phyloP scores from a whole-genome alignment of 2,797 vertebrate genomes.

The Lateolabrax maculatus region DNA sequence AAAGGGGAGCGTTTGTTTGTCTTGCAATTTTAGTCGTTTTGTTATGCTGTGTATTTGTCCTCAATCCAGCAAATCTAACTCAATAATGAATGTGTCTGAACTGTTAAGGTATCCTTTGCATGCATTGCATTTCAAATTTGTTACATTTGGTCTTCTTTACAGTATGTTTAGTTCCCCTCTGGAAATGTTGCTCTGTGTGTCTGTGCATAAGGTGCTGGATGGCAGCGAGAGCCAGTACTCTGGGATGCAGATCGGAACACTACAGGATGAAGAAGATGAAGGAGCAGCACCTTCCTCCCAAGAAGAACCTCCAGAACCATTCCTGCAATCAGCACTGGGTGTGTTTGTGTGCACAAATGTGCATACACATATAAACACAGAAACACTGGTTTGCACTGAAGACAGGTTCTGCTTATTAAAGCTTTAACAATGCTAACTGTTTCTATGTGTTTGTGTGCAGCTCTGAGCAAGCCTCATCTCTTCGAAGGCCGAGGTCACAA shows the following conservation, averaged over 20 bases:
- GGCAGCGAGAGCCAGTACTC: constrained; percentile 93
- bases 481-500: constrained; percentile 91
- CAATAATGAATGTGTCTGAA: neutral
- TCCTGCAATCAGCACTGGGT: constrained; percentile 90
- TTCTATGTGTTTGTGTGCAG: constrained; percentile 64
- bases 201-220: constrained; percentile 90
- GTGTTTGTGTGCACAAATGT: constrained; percentile 48
- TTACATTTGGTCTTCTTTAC: neutral
- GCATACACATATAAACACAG: neutral
- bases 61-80: constrained; percentile 49
- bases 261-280: constrained; percentile 95
- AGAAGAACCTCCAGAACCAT: constrained; percentile 85
- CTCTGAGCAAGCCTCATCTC: constrained; percentile 92
- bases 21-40: constrained; percentile 39
- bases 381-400: neutral
- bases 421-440: neutral
- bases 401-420: neutral
- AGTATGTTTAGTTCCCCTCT: constrained; percentile 4
- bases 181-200: constrained; percentile 41
- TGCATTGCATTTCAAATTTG: constrained; percentile 43
- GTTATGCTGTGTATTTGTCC: constrained; percentile 43
- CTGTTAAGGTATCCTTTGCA: constrained; percentile 34
- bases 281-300: constrained; percentile 75
- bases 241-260: constrained; percentile 92
- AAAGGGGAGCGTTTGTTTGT: constrained; percentile 41